These are phyloP conservation scores for Corydoras maculifer DNA, from an alignment of 2,113 vertebrate genomes.

Conservation along the genomic window DNA sequence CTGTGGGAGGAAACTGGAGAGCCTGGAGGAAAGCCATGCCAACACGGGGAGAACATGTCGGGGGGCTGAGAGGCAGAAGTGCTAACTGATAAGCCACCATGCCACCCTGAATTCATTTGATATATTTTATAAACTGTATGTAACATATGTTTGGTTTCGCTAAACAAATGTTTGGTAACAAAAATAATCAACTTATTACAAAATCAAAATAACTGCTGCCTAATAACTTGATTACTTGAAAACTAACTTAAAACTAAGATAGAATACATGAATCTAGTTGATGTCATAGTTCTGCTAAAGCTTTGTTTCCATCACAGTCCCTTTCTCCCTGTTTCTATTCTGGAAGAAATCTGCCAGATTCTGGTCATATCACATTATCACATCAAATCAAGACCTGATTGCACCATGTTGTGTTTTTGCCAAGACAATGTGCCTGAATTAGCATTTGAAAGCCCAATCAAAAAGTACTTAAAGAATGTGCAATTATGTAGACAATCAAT, in stretches of 20 bases:
- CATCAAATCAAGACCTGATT: constrained; percentile 36
- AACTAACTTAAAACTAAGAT: constrained; percentile 13
- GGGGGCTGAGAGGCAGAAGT: too few species aligned
- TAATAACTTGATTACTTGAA: constrained; percentile 29
- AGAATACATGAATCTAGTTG: not conserved
- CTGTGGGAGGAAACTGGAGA: too few species aligned
- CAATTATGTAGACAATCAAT: constrained; percentile 48
- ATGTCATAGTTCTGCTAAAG: constrained; percentile 21
- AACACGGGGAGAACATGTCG: too few species aligned
- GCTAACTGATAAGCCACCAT: too few species aligned
- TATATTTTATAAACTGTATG: too few species aligned
- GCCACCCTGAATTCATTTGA: too few species aligned
- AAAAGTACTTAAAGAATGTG: constrained; percentile 43
- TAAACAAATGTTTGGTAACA: too few species aligned
- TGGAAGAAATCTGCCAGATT: constrained; percentile 8
- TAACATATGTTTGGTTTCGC: too few species aligned
- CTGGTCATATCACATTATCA: constrained; percentile 20
- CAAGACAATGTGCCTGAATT: constrained; percentile 38
- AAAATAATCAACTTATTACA: too few species aligned
- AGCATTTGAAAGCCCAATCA: constrained; percentile 52
- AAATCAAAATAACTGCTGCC: not conserved
- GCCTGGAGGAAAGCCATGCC: too few species aligned
- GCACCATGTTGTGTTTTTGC: not conserved
- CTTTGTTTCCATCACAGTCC: constrained; percentile 21
- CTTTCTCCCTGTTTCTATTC: not conserved